Percentiles rank a stretch among this genome's conserved stretches.
Evolutionary conservation across 2,113 vertebrate species (phyloP).

Genomic region (Coregonus clupeaformis): DNA sequence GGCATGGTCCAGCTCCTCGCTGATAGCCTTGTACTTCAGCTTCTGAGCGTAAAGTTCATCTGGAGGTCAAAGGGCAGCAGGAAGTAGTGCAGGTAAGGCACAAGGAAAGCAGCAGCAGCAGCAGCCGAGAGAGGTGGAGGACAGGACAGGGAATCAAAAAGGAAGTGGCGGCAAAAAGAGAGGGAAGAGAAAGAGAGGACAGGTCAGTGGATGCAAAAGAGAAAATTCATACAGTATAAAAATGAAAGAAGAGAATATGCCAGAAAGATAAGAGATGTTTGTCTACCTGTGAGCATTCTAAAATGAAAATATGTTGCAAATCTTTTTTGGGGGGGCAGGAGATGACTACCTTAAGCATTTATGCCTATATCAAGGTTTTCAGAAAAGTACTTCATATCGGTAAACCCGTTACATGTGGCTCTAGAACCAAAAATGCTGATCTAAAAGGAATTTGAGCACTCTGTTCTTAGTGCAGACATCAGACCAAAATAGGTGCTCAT

Average conservation of each 20-base stretch:
- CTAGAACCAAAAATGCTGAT: constrained; percentile 36
- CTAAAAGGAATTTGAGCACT: constrained; percentile 38
- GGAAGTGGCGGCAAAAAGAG: constrained; percentile 41
- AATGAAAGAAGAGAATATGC: no score
- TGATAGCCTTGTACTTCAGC: constrained; percentile 94
- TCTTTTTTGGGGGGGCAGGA: background rate
- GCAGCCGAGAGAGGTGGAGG: constrained; percentile 49
- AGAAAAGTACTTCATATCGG: constrained; percentile 23
- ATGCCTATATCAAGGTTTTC: constrained; percentile 18
- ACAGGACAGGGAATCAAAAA: constrained; percentile 9
- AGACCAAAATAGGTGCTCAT: constrained; percentile 14
- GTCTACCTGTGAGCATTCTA: background rate
- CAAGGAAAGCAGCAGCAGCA: constrained; percentile 59
- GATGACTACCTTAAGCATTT: constrained; percentile 7
- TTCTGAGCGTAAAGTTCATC: constrained; percentile 92
- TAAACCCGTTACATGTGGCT: constrained; percentile 29
- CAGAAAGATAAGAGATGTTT: no score
- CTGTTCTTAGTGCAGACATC: no score
- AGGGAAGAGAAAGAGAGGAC: constrained; percentile 29
- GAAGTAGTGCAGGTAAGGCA: constrained; percentile 47
- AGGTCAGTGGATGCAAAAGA: constrained; percentile 15
- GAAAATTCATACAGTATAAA: background rate
- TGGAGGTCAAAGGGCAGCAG: constrained; percentile 65
- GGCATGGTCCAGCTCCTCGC: constrained; percentile 90
- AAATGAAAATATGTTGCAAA: constrained; percentile 5